A percentile compares a stretch with the other conserved stretches of the same genome.
phyloP scores from a whole-genome alignment of 2,888 invertebrate genomes.

The Mesorhabditis spiculigera region DNA sequence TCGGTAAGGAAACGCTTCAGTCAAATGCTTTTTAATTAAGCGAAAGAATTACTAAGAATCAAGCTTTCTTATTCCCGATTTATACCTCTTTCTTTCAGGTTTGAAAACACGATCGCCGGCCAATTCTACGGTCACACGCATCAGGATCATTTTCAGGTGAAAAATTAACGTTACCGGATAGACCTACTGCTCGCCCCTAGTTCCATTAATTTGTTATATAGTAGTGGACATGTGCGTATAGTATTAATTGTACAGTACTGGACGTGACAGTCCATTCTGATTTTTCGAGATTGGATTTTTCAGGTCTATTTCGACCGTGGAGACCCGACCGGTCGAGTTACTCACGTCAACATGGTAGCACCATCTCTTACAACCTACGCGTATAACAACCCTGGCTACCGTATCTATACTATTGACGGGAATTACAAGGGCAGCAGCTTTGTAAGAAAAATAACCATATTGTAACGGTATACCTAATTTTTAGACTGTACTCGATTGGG shows the following conservation, averaged over 20 bases:
- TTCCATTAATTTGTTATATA: no score
- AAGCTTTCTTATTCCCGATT: background rate
- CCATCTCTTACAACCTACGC: slow-evolving; percentile 76
- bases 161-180: background rate
- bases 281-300: no score
- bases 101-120: slow-evolving; percentile 72
- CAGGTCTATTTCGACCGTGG: slow-evolving; percentile 43
- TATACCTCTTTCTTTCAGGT: slow-evolving; percentile 64
- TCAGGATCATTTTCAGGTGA: slow-evolving; percentile 75
- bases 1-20: slow-evolving; percentile 33
- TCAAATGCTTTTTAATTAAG: background rate
- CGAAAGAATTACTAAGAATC: background rate
- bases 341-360: slow-evolving; percentile 65
- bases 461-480: slow-evolving; percentile 9
- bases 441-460: slow-evolving; percentile 18
- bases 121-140: slow-evolving; percentile 89
- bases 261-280: no score
- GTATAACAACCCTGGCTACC: slow-evolving; percentile 80
- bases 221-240: no score
- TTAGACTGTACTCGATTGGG: slow-evolving; percentile 40
- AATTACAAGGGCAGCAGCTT: slow-evolving; percentile 64
- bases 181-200: no score
- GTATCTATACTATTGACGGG: slow-evolving; percentile 91
- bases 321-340: slow-evolving; percentile 34
- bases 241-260: no score